Percentiles rank a stretch among this genome's conserved stretches.
phyloP scores from a whole-genome alignment of 2,888 invertebrate species.

The Dynastes maya region DNA sequence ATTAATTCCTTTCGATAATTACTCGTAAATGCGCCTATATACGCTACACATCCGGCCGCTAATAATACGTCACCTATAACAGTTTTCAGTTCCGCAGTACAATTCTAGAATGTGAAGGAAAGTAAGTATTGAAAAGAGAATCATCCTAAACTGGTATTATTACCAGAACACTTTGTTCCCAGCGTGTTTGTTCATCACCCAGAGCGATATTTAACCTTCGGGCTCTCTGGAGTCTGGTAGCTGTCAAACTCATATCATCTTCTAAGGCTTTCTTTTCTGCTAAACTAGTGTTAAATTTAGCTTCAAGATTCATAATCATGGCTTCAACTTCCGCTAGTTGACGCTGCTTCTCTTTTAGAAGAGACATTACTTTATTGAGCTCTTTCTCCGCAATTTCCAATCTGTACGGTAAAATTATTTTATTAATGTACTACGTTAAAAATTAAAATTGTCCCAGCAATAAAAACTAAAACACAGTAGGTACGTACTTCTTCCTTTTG shows the following conservation, averaged over 20 bases:
- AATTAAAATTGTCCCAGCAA: not conserved
- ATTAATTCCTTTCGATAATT: slow-evolving; percentile 81
- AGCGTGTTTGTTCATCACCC: slow-evolving; percentile 88
- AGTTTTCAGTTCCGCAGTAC: slow-evolving; percentile 75
- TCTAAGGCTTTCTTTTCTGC: slow-evolving; percentile 83
- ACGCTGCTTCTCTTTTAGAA: slow-evolving; percentile 85
- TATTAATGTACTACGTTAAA: no score
- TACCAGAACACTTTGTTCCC: slow-evolving; percentile 84
- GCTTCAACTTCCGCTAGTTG: slow-evolving; percentile 88
- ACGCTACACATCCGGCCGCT: slow-evolving; percentile 90
- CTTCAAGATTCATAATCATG: slow-evolving; percentile 73
- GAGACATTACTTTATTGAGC: slow-evolving; percentile 82
- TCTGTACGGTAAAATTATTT: slow-evolving; percentile 66
- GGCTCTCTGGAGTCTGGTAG: slow-evolving; percentile 85
- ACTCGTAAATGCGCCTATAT: slow-evolving; percentile 91
- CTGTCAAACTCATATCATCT: slow-evolving; percentile 83
- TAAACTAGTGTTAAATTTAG: slow-evolving; percentile 82
- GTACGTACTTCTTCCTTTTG: slow-evolving; percentile 82
- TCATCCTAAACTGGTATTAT: slow-evolving; percentile 40
- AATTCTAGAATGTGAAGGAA: slow-evolving; percentile 68
- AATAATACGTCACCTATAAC: slow-evolving; percentile 90
- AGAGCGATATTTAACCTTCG: slow-evolving; percentile 89
- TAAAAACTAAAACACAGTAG: not conserved
- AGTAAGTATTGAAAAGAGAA: no score
- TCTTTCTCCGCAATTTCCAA: slow-evolving; percentile 86